Evolutionary conservation across 2,113 vertebrate species (phyloP), one percentile per base, ranked within the genome.

Genomic region (Pluvianellus socialis): DNA sequence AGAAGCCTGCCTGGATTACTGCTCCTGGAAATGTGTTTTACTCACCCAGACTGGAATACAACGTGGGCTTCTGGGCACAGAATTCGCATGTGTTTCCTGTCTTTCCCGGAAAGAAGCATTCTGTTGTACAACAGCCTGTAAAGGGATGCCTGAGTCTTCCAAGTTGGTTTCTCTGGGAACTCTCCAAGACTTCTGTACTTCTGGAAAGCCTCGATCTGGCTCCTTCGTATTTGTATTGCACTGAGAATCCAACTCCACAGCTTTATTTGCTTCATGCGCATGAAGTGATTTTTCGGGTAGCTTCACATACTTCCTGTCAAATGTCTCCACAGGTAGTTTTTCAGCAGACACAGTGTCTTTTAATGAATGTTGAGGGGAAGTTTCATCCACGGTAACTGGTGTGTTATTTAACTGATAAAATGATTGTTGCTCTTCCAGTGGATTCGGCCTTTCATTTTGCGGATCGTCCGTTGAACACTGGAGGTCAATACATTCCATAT

Each of bases 1-100:
- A 28, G 44, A 33, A 42, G 24, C 11, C 28, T 52, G 56, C 30
- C 52, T 32, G 71, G 74, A 22, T 17, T 5, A 7, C 28, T 59
- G 20, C 61, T 71, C 93, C 17, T 55, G 55, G 59, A 65, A 66
- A 45, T 52, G 19, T 33, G 49, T 44, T 86, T 55, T 61, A 66
- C 98, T 97, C 86, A 98, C 98, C 98, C 98, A 98, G 23, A 98
- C 32, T 63, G 98, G 97, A 88, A 98, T 18, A 74, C 2, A n/a
- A 91, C 65, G 73, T 3, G 93, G 96, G 47, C 70, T 91, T 40
- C 88, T 76, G 40, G 80, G 56, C 40, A 85, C 73, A 70, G 94
- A 59, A 55, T 19, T 6, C 24, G 62, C 61, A 18, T 20, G 28
- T 23, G 63, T 85, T 45, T 79, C 89, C 30, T 19, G 24, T 4